These are phyloP conservation scores for Achlya flavicornis DNA, from an alignment of 2,888 invertebrate genomes.

Conservation along the genomic window DNA sequence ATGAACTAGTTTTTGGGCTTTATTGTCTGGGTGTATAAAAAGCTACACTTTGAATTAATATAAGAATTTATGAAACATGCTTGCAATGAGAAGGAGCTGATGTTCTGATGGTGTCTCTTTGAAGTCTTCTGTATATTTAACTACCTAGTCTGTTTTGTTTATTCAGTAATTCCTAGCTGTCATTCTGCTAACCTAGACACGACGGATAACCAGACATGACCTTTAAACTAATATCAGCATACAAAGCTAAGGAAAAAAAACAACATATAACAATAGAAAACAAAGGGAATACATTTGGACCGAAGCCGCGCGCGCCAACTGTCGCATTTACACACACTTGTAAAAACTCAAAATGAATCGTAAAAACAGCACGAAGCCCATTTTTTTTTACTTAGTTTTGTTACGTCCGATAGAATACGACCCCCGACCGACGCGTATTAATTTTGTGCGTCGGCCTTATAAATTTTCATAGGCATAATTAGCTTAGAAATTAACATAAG, in stretches of 20 bases:
- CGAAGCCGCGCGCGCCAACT: constrained; percentile 68
- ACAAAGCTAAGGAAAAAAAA: constrained; percentile 57
- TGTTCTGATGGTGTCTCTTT: too few relatives aligned
- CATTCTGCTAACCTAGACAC: constrained; percentile 16
- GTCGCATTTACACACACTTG: constrained; percentile 61
- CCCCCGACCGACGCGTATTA: constrained; percentile 73
- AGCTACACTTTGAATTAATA: too few relatives aligned
- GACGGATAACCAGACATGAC: constrained; percentile 50
- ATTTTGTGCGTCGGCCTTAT: constrained; percentile 75
- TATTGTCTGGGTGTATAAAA: too few relatives aligned
- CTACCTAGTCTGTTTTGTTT: neutral
- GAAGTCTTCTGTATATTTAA: neutral
- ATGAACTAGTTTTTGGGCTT: too few relatives aligned
- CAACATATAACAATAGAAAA: constrained; percentile 57
- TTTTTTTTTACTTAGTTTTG: constrained; percentile 47
- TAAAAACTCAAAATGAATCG: constrained; percentile 68
- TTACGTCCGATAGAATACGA: constrained; percentile 66
- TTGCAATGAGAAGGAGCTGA: too few relatives aligned
- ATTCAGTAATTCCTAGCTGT: neutral
- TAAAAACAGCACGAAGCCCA: constrained; percentile 68
- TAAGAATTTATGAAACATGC: too few relatives aligned
- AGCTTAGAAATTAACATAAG: constrained; percentile 82
- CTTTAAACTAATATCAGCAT: constrained; percentile 69
- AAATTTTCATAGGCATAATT: constrained; percentile 83
- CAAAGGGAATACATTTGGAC: constrained; percentile 76